Conservation (phyloP, 2,888 invertebrate species). For the Tipula confusa region DNA sequence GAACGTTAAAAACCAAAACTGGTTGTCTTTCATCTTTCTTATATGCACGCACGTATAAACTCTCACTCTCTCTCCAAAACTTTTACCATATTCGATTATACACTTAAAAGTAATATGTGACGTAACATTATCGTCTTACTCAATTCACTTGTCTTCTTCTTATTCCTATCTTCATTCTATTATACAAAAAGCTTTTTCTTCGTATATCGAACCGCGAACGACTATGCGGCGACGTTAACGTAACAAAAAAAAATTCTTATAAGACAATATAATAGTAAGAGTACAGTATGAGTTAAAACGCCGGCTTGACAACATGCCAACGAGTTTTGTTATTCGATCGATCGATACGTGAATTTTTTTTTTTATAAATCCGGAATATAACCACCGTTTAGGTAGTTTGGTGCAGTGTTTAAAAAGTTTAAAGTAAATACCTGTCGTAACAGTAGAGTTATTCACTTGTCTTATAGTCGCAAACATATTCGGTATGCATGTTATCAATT, state of each 20-base stretch:
- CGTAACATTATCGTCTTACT: background rate
- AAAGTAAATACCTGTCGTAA: background rate
- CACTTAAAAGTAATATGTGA: too few relatives aligned
- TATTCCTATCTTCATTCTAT: background rate
- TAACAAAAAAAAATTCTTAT: background rate
- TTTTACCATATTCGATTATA: background rate
- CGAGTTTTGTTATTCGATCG: background rate
- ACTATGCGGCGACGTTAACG: background rate
- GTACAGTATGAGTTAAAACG: background rate
- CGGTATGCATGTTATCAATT: background rate
- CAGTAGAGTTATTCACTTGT: background rate
- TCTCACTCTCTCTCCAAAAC: background rate
- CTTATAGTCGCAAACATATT: background rate
- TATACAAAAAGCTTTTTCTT: background rate
- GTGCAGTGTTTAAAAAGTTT: background rate
- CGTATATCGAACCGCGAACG: background rate
- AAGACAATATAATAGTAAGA: background rate
- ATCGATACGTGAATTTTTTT: background rate
- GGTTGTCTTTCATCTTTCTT: background rate
- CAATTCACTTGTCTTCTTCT: background rate
- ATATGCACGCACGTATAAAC: background rate
- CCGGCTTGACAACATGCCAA: background rate
- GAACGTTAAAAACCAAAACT: background rate
- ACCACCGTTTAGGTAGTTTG: background rate
- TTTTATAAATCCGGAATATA: background rate